Percentiles rank a stretch among this genome's conserved stretches.
Evolutionary conservation across 2,888 invertebrate species (phyloP).

Genomic region (Aplocera efformata): DNA sequence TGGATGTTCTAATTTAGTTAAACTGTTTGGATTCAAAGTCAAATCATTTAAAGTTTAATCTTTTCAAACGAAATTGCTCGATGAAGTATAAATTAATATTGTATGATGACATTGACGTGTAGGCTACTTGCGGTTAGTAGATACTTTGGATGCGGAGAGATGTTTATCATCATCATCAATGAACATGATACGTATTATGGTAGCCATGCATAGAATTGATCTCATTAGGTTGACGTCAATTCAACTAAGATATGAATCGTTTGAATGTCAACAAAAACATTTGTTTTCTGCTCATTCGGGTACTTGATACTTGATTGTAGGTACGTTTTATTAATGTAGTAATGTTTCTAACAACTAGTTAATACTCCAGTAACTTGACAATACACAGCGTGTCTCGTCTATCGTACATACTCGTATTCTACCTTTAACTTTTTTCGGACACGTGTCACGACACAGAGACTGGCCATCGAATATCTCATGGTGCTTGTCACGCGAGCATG

Average conservation of each 20-base stretch:
- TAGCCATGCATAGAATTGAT: conserved; percentile 44
- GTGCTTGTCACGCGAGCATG: no score
- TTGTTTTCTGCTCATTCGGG: no score
- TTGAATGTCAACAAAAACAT: conserved; percentile 18
- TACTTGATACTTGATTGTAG: conserved; percentile 24
- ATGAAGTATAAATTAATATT: conserved; percentile 6
- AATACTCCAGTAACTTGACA: no score
- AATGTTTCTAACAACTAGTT: no score
- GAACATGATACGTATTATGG: conserved; percentile 24
- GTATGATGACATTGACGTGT: not conserved
- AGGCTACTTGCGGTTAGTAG: conserved; percentile 12
- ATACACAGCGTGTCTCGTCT: no score
- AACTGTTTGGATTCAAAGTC: no score
- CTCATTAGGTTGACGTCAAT: conserved; percentile 47
- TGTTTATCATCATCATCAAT: conserved; percentile 16
- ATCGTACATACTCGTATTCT: no score
- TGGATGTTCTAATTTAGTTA: no score
- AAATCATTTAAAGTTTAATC: not conserved
- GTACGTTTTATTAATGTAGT: no score
- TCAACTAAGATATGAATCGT: conserved; percentile 26
- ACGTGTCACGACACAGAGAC: no score
- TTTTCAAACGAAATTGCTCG: not conserved
- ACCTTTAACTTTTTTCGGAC: no score
- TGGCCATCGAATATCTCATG: no score
- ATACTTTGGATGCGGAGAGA: conserved; percentile 7